phyloP scores from a whole-genome alignment of 1,140 invertebrate species.

The Dreissena rostriformis region DNA sequence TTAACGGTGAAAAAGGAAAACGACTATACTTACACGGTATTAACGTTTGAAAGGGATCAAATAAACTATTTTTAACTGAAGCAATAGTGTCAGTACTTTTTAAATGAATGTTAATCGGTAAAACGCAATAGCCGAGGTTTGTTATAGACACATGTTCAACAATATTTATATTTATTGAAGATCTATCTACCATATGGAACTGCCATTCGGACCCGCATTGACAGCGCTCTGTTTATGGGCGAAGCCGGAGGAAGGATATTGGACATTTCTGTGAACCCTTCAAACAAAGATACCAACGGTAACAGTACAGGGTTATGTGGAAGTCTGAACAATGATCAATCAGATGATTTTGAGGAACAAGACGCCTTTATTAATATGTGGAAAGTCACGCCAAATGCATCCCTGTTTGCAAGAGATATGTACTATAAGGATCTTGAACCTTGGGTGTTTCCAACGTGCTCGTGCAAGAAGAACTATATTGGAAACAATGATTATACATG shows the following conservation, averaged over 20 bases:
- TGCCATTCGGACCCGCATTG: conserved; percentile 12
- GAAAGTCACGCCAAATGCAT: background rate
- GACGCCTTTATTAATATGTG: conserved; percentile 19
- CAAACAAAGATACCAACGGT: conserved; percentile 17
- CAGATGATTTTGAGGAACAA: conserved; percentile 17
- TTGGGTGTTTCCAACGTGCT: conserved; percentile 17
- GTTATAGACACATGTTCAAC: too few relatives aligned
- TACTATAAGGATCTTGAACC: background rate
- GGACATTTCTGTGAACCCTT: conserved; percentile 17
- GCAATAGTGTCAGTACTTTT: background rate
- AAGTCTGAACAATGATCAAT: conserved; percentile 25
- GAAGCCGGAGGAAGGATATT: conserved; percentile 23
- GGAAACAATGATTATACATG: background rate
- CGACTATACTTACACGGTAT: conserved; percentile 27
- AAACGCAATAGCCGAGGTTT: too few relatives aligned
- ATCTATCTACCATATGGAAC: conserved; percentile 43
- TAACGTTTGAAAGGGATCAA: background rate
- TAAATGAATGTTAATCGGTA: background rate
- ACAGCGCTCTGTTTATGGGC: conserved; percentile 14
- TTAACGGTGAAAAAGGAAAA: conserved; percentile 16
- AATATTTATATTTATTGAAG: background rate
- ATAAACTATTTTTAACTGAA: background rate
- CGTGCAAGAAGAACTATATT: conserved; percentile 1
- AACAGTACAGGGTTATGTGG: conserved; percentile 27
- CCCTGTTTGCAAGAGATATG: conserved; percentile 7